These are phyloP conservation scores for Gymnoscopelus microlampas DNA, from an alignment of 2,797 vertebrate genomes.

Conservation along the genomic window DNA sequence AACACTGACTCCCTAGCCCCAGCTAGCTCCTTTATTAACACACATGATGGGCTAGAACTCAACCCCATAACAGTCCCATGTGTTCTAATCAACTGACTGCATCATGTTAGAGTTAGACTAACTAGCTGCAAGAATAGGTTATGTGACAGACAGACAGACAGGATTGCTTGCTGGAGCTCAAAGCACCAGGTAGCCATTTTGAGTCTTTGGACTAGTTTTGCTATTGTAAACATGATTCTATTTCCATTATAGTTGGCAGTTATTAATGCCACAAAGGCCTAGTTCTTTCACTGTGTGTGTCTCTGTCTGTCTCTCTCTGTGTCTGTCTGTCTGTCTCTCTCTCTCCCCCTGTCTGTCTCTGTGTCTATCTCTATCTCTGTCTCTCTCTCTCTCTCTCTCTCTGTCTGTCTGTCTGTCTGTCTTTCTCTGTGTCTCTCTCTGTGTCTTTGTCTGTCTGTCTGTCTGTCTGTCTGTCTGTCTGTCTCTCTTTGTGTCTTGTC, in stretches of 20 bases:
- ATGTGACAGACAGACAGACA: constrained; percentile 8
- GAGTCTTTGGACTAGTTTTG: constrained; percentile 16
- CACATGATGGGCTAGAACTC: constrained; percentile 6
- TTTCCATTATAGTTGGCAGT: background rate
- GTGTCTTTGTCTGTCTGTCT: too few relatives aligned
- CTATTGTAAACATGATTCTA: constrained; percentile 23
- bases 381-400: constrained; percentile 22
- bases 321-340: constrained; percentile 25
- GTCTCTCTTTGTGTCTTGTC: too few relatives aligned
- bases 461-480: too few relatives aligned
- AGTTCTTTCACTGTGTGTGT: background rate
- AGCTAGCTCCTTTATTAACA: constrained; percentile 40
- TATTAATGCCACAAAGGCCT: background rate
- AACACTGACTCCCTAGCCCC: too few relatives aligned
- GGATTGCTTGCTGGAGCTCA: constrained; percentile 18
- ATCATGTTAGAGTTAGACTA: background rate
- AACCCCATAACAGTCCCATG: constrained; percentile 7
- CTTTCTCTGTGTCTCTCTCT: too few relatives aligned
- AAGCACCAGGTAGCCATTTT: constrained; percentile 33
- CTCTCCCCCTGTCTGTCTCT: background rate
- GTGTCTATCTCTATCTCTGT: background rate
- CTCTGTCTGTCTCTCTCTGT: constrained; percentile 10
- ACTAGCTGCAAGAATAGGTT: constrained; percentile 15
- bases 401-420: too few relatives aligned
- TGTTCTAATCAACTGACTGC: constrained; percentile 25